Base-by-base conservation (phyloP, 1,140 invertebrate genomes). In the Oncopodura yosiiana region DNA sequence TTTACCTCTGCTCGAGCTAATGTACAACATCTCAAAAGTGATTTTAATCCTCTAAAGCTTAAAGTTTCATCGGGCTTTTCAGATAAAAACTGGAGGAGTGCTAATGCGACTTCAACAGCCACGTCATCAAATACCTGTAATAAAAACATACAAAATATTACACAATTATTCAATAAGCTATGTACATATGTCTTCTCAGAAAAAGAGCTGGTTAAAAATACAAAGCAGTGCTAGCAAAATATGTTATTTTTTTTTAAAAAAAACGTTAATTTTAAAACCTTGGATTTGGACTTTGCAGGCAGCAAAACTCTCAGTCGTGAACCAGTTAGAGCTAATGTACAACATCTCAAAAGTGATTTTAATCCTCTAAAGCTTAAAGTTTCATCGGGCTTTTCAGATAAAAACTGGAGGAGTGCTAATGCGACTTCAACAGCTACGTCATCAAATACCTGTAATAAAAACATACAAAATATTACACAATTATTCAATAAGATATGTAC, bases 371-470 rank as follows among this genome's bases (percentile, higher is more conserved):
- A 89, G 45, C 87, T 72, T 48, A 86, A 79, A 64, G 90, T 84
- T 72, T 93, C 89, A 1, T 74, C 73, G 3, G 86, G 84, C 66
- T 79, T 84, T 42, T 77, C 76, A 62, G 83, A 83, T 71, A 92
- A 82, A 72, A 82, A 91, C 75, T 94, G 89, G 19, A 93, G 77
- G 59, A 92, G 73, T n/a, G 89, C 89, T 83, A 92, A 90, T 14
- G 87, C 81, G 61, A 94, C 69, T 70, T 94, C 90, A 18, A 91
- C 86, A 27, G 89, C 88, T 14, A 92, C 83, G 67, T 94, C 90
- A 69, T 94, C 90, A 70, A 93, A 94, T 16, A 93, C 86, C 87
- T 92, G 67, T 16, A 69, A 53, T 16, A 27, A 37, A 62, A 60
- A 57, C 3, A 42, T 23, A 51, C 12, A 50, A 34, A 43, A 19